Evolutionary conservation across 2,888 invertebrate genomes (phyloP).

Genomic region (Alsophila aescularia): DNA sequence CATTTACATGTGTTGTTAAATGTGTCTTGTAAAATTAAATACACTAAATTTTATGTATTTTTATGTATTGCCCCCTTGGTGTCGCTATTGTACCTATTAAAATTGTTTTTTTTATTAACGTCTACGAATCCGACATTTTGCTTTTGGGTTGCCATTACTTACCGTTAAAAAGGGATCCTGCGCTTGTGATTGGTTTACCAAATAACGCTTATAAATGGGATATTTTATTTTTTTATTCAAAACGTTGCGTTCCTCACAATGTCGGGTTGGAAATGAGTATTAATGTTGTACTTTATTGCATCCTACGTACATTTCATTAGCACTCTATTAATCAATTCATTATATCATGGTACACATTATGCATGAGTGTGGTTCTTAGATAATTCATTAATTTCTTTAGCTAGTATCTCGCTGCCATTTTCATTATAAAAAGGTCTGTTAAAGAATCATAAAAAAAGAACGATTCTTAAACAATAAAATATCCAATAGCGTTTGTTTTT

Average conservation of each 20-base stretch:
- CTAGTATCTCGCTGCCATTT: slow-evolving; percentile 2
- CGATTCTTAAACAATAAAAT: background rate
- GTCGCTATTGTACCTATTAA: slow-evolving; percentile 36
- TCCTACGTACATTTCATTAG: slow-evolving; percentile 53
- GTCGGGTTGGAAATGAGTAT: slow-evolving; percentile 69
- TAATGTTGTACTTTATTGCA: slow-evolving; percentile 51
- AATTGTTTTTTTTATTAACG: slow-evolving; percentile 29
- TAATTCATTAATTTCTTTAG: slow-evolving; percentile 12
- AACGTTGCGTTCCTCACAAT: slow-evolving; percentile 48
- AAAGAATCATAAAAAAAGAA: background rate
- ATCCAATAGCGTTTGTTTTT: background rate
- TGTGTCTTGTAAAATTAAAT: slow-evolving; percentile 38
- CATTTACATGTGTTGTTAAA: slow-evolving; percentile 66
- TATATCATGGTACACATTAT: slow-evolving; percentile 59
- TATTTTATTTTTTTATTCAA: slow-evolving; percentile 34
- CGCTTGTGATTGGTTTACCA: slow-evolving; percentile 84
- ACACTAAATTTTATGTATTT: slow-evolving; percentile 30
- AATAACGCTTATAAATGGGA: slow-evolving; percentile 68
- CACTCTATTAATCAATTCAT: slow-evolving; percentile 48
- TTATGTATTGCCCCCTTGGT: slow-evolving; percentile 44
- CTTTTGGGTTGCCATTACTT: slow-evolving; percentile 78
- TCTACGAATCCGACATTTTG: slow-evolving; percentile 79
- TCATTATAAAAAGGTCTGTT: background rate
- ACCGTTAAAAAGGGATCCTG: slow-evolving; percentile 47
- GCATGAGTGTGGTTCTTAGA: slow-evolving; percentile 82